A percentile compares a stretch with the other conserved stretches of the same genome.
These are phyloP conservation scores for Archaeoteleia sp. DNA, from an alignment of 2,888 invertebrate species.

Conservation along the genomic window DNA sequence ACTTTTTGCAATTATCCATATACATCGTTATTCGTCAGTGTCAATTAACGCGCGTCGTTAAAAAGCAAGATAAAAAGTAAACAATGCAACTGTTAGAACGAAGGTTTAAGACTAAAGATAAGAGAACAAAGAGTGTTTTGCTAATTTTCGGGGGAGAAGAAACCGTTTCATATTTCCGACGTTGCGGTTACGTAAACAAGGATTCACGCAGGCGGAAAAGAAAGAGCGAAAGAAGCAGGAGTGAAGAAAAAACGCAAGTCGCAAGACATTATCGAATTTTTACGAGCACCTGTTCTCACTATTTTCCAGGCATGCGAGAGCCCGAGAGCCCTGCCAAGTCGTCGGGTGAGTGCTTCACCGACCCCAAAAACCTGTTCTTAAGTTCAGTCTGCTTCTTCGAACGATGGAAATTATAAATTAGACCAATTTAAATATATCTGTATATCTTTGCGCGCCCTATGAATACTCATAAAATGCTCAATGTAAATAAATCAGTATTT, in stretches of 20 bases:
- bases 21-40: no score
- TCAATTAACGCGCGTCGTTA: background rate
- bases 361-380: slow-evolving; percentile 68
- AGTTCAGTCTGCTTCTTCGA: slow-evolving; percentile 39
- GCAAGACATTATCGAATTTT: slow-evolving; percentile 57
- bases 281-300: slow-evolving; percentile 51
- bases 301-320: slow-evolving; percentile 7
- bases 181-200: slow-evolving; percentile 15
- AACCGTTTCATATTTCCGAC: background rate
- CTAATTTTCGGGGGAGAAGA: no score
- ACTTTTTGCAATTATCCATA: background rate
- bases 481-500: no score
- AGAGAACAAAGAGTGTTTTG: no score
- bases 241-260: slow-evolving; percentile 45
- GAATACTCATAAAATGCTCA: no score
- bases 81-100: no score
- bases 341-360: slow-evolving; percentile 65
- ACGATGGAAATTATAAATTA: slow-evolving; percentile 63
- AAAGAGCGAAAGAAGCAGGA: background rate
- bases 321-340: slow-evolving; percentile 38
- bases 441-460: no score
- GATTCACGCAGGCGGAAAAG: background rate
- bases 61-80: background rate
- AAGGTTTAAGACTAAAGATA: no score
- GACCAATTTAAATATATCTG: no score